These are phyloP conservation scores for Antrozous pallidus DNA, from an alignment of 2,797 vertebrate genomes.

Conservation along the genomic window DNA sequence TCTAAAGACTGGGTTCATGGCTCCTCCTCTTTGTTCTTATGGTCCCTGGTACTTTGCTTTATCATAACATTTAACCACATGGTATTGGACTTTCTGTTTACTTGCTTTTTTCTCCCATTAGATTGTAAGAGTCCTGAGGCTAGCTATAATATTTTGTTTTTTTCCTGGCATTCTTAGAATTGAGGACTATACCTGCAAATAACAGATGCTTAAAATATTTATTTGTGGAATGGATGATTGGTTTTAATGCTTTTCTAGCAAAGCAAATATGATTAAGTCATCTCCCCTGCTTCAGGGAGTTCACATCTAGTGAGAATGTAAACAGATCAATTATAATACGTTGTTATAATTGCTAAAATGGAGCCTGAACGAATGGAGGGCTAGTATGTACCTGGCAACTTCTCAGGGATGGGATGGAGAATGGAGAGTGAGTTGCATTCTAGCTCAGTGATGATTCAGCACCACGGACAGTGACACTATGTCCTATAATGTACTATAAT, in stretches of 20 bases:
- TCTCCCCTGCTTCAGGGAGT: background rate
- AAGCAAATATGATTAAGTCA: constrained; percentile 1
- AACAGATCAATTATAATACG: background rate
- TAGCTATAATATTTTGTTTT: background rate
- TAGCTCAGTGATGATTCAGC: background rate
- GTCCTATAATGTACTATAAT: too few relatives aligned
- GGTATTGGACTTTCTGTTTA: background rate
- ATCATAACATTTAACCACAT: background rate
- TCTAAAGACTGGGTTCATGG: background rate
- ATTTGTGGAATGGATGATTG: background rate
- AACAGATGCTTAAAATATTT: constrained; percentile 37
- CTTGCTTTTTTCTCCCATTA: background rate
- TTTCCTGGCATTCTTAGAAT: constrained; percentile 26
- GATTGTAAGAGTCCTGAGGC: constrained; percentile 8
- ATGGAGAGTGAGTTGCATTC: background rate
- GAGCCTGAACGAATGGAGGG: background rate
- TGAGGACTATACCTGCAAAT: background rate
- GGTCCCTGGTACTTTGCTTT: background rate
- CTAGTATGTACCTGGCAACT: background rate
- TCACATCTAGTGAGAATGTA: background rate
- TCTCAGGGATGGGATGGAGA: background rate
- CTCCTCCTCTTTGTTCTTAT: background rate
- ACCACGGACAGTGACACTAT: accelerated
- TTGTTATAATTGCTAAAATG: background rate
- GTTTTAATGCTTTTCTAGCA: constrained; percentile 9